A percentile compares a stretch with the other conserved stretches of the same genome.
Conservation (phyloP, 2,888 invertebrate species). For the Cerceris rybyensis region DNA sequence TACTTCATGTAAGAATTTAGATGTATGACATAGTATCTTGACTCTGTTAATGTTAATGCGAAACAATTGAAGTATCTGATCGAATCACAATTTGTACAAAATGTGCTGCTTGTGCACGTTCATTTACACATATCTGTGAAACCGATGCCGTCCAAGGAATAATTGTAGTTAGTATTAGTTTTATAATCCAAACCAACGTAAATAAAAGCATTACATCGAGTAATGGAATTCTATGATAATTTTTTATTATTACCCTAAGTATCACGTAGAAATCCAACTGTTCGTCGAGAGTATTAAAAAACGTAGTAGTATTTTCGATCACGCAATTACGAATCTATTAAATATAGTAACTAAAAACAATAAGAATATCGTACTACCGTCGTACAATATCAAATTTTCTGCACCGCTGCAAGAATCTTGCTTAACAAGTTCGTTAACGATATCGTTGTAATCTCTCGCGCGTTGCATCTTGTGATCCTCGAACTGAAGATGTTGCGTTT, state of each 20-base stretch:
- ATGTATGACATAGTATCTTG: too few species aligned
- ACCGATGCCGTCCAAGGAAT: constrained; percentile 29
- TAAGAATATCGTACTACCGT: constrained; percentile 6
- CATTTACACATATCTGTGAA: constrained; percentile 17
- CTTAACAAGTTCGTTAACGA: constrained; percentile 57
- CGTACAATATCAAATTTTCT: constrained; percentile 1
- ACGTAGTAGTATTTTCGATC: constrained; percentile 9
- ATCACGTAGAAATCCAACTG: constrained; percentile 1
- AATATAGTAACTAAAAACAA: constrained; percentile 13
- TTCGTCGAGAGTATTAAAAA: constrained; percentile 25
- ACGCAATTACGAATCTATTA: constrained; percentile 20
- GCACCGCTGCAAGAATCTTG: constrained; percentile 39
- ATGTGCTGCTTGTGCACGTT: constrained; percentile 29
- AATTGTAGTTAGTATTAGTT: constrained; percentile 37
- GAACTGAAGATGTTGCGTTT: constrained; percentile 64
- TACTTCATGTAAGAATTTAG: too few species aligned
- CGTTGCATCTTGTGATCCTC: constrained; percentile 48
- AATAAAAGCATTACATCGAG: constrained; percentile 32
- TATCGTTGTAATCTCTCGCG: constrained; percentile 54
- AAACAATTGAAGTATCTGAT: background rate
- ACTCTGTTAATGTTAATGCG: too few species aligned
- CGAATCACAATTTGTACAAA: constrained; percentile 25
- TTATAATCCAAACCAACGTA: constrained; percentile 43
- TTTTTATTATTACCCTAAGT: constrained; percentile 27
- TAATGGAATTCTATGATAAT: constrained; percentile 20